Conservation (phyloP, 2,888 invertebrate genomes). For the Sinohyriopsis cumingii region DNA sequence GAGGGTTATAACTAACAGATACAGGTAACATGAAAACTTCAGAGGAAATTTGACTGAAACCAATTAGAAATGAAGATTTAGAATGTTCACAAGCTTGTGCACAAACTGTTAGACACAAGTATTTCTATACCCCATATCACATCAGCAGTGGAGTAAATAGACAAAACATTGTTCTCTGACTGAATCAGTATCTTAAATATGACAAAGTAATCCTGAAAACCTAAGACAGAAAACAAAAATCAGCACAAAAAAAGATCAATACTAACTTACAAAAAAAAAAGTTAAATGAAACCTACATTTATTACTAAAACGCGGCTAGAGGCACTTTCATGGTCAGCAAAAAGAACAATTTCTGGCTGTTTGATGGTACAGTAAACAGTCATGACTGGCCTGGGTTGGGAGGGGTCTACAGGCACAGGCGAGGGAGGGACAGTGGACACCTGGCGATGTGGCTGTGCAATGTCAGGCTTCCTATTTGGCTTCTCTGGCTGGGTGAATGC, state of each 20-base stretch:
- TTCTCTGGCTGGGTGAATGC: constrained; percentile 67
- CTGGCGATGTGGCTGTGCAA: constrained; percentile 5
- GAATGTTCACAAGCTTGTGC: too few species aligned
- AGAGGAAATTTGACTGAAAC: too few species aligned
- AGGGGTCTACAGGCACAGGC: constrained; percentile 67
- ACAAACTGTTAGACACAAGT: too few species aligned
- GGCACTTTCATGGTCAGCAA: constrained; percentile 74
- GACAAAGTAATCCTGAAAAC: neutral
- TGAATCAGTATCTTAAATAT: too few species aligned
- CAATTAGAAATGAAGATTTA: too few species aligned
- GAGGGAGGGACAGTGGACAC: constrained; percentile 67
- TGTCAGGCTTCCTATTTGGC: constrained; percentile 4
- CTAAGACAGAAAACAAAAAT: neutral
- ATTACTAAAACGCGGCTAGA: constrained; percentile 79
- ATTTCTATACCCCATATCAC: too few species aligned
- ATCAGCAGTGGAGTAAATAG: too few species aligned
- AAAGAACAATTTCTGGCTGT: constrained; percentile 84
- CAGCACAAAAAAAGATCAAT: constrained; percentile 40
- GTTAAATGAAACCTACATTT: constrained; percentile 70
- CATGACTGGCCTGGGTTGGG: constrained; percentile 68
- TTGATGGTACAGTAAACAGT: constrained; percentile 83
- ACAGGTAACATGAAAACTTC: too few species aligned
- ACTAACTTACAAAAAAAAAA: constrained; percentile 18
- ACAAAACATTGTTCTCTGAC: too few species aligned
- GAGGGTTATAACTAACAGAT: too few species aligned